Conservation (phyloP, 1,140 invertebrate species). For the Octopus bimaculoides region DNA sequence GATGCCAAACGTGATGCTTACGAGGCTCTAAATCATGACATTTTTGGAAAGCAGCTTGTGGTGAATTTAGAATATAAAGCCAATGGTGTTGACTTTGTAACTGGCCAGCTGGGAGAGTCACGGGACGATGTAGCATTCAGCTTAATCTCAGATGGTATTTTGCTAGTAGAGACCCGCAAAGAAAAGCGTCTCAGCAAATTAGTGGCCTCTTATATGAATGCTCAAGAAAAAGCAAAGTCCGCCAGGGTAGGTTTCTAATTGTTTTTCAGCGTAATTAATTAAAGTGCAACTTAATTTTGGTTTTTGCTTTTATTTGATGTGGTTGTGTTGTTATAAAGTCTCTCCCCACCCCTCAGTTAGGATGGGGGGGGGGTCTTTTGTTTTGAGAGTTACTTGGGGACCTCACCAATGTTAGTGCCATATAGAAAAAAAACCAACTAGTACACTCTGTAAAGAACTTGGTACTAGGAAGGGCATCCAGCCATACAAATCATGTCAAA, state of each 20-base stretch:
- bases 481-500: too few species aligned
- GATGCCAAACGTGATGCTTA: conserved; percentile 77
- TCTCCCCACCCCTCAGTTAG: background rate
- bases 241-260: conserved; percentile 60
- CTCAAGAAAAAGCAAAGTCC: conserved; percentile 81
- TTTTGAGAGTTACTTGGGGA: background rate
- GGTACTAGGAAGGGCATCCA: too few species aligned
- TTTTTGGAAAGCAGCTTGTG: conserved; percentile 53
- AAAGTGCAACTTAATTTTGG: background rate
- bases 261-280: background rate
- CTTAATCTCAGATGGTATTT: conserved; percentile 80
- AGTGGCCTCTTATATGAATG: conserved; percentile 77
- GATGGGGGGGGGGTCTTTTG: too few species aligned
- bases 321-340: background rate
- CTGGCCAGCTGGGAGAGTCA: conserved; percentile 70
- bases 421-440: background rate
- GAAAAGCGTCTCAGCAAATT: conserved; percentile 80
- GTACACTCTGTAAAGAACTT: too few species aligned
- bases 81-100: conserved; percentile 66
- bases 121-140: conserved; percentile 77
- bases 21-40: conserved; percentile 57
- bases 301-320: background rate
- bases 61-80: conserved; percentile 63
- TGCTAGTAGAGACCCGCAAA: conserved; percentile 76
- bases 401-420: background rate